Percentiles rank a stretch among this genome's conserved stretches.
These are phyloP conservation scores for Diacarnus erythraeanus DNA, from an alignment of 37 sponge, comb jelly and placozoan genomes.

Conservation along the genomic window DNA sequence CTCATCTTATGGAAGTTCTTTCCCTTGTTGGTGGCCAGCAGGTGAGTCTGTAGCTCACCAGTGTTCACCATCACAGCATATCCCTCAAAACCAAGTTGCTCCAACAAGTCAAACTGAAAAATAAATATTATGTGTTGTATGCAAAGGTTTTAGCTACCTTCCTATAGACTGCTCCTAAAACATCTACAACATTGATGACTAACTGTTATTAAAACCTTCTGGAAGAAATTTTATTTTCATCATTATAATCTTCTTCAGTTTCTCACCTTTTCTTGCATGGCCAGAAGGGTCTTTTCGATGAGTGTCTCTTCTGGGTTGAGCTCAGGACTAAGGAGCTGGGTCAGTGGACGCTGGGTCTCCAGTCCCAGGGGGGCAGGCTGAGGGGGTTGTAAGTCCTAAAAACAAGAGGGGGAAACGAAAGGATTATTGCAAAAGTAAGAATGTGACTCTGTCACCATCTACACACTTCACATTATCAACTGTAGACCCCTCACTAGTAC, in stretches of 20 bases:
- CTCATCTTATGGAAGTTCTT: conserved; percentile 69
- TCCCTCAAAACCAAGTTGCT: conserved; percentile 88
- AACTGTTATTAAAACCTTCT: too few relatives aligned
- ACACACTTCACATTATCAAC: too few relatives aligned
- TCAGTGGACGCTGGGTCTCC: neutral
- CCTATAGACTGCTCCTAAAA: too few relatives aligned
- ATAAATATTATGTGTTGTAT: too few relatives aligned
- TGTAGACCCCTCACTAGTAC: too few relatives aligned
- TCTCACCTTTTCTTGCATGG: conserved; percentile 71
- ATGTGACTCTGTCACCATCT: too few relatives aligned
- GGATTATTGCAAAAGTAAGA: too few relatives aligned
- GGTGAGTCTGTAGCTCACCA: conserved; percentile 73
- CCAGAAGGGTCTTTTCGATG: conserved; percentile 56
- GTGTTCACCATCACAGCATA: conserved; percentile 82
- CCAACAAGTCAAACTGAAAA: conserved; percentile 74
- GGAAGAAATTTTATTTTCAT: too few relatives aligned
- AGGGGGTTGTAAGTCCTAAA: neutral
- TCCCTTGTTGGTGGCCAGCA: conserved; percentile 76
- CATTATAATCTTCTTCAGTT: neutral
- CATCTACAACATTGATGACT: too few relatives aligned
- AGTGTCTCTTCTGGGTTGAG: conserved; percentile 34
- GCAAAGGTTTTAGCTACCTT: too few relatives aligned
- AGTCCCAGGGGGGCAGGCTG: conserved; percentile 13
- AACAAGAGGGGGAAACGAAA: too few relatives aligned
- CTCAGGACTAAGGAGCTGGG: conserved; percentile 13